Conservation (phyloP, 2,797 vertebrate genomes). For the Acanthopagrus latus region DNA sequence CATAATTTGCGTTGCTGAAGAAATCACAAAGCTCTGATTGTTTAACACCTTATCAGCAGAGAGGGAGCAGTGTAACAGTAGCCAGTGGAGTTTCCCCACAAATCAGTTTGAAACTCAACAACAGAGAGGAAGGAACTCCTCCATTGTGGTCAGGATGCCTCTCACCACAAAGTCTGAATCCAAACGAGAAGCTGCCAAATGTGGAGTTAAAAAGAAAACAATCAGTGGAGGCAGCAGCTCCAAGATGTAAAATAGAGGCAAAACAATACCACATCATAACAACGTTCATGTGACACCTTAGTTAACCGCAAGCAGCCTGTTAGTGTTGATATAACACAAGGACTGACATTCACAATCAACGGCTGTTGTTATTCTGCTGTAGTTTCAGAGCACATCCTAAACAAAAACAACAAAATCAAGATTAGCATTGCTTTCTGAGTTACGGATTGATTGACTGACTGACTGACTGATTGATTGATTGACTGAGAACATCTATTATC, state of each 20-base stretch:
- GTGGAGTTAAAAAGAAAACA: constrained; percentile 55
- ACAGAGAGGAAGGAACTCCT: constrained; percentile 76
- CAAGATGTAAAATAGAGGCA: constrained; percentile 42
- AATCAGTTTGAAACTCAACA: constrained; percentile 48
- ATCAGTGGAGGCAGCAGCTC: constrained; percentile 51
- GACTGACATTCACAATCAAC: constrained; percentile 4
- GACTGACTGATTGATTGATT: not conserved
- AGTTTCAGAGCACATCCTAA: not conserved
- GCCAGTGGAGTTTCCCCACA: constrained; percentile 68
- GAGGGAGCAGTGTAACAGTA: constrained; percentile 26
- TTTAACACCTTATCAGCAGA: constrained; percentile 43
- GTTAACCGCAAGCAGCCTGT: constrained; percentile 25
- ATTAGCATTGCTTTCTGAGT: not conserved
- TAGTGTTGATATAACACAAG: constrained; percentile 22
- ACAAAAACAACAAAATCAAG: not conserved
- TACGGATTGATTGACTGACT: not conserved
- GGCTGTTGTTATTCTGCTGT: not conserved
- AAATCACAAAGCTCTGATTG: constrained; percentile 36
- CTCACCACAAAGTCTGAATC: constrained; percentile 55
- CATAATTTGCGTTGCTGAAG: constrained; percentile 51
- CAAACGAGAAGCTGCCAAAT: constrained; percentile 60
- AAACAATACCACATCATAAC: constrained; percentile 41
- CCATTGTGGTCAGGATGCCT: constrained; percentile 69
- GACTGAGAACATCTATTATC: too few species aligned
- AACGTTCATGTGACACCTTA: constrained; percentile 27